Base-by-base conservation (phyloP, 2,113 vertebrate genomes). In the Coregonus clupeaformis region DNA sequence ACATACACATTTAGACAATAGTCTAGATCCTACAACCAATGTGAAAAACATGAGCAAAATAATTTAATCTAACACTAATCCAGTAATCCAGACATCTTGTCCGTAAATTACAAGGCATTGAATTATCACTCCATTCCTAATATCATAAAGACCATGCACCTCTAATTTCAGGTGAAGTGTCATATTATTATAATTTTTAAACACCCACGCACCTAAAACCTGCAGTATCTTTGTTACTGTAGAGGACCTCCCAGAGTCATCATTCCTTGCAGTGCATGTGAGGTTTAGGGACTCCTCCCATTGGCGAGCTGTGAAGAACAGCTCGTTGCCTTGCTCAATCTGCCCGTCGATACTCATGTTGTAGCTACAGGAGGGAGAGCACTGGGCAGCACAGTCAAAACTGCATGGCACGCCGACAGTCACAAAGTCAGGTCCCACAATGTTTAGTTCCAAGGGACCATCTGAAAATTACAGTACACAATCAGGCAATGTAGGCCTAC, bases 371-470 rank as follows among this genome's bases (percentile, higher is more conserved):
- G 0, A 0, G 3, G 73, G 45, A 32, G 6, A 3, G 29, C 87
- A 89, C 18, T 49, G 5, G 42, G 77, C 30, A 0, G 0, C 0
- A 0, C 89, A 90, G 5, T 32, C 16, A 4, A 79, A 13, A 60
- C 76, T 89, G 79, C 66, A 82, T 0, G 86, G 87, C 68, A 90
- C 86, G 0, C 85, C 81, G 67, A 89, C 79, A 0, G 84, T 90
- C 68, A 87, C 85, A 29, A 71, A 83, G 72, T 72, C 64, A 2
- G 83, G 86, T 3, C 82, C 85, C 0, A 22, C 0, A 6, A 91
- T 77, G 0, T 0, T 6, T 5, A 75, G 62, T 5, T 67, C 42
- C 29, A 32, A 22, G 62, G 75, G 27, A 16, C 13, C 69, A 2
- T 60, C 87, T 87, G 78, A 67, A 85, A 86, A 69, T 24, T 3